Evolutionary conservation across 2,113 vertebrate species (phyloP).

Genomic region (Indri indri): DNA sequence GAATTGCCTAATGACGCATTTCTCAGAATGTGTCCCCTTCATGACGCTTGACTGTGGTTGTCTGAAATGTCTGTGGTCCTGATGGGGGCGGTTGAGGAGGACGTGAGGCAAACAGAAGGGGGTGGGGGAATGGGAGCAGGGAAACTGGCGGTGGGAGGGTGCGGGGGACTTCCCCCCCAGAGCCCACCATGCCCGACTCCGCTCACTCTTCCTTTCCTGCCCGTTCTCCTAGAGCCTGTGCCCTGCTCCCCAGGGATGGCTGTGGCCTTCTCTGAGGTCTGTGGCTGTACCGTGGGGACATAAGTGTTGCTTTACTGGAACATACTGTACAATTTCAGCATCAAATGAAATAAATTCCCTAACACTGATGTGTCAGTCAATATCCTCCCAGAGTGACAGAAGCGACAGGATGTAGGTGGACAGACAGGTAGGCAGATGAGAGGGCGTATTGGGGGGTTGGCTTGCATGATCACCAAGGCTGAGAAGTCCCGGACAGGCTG

Average conservation of each 20-base stretch:
- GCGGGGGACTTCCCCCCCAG: too few species aligned
- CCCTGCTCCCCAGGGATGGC: not conserved
- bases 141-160: too few species aligned
- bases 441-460: not conserved
- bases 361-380: not conserved
- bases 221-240: not conserved
- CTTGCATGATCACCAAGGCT: not conserved
- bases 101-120: not conserved
- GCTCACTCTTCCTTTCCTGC: not conserved
- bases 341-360: not conserved
- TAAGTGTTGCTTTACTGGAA: not conserved
- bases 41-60: not conserved
- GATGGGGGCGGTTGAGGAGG: too few species aligned
- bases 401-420: not conserved
- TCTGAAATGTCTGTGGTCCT: not conserved
- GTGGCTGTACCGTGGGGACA: not conserved
- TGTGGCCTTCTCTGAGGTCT: not conserved
- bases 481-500: not conserved
- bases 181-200: fast-evolving
- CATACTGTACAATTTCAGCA: not conserved
- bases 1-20: not conserved
- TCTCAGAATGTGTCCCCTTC: not conserved
- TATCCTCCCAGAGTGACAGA: not conserved
- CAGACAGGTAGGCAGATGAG: not conserved
- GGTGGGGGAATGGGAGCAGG: too few species aligned